Conservation (phyloP, 2,888 invertebrate genomes). For the Stenotaenia linearis region DNA sequence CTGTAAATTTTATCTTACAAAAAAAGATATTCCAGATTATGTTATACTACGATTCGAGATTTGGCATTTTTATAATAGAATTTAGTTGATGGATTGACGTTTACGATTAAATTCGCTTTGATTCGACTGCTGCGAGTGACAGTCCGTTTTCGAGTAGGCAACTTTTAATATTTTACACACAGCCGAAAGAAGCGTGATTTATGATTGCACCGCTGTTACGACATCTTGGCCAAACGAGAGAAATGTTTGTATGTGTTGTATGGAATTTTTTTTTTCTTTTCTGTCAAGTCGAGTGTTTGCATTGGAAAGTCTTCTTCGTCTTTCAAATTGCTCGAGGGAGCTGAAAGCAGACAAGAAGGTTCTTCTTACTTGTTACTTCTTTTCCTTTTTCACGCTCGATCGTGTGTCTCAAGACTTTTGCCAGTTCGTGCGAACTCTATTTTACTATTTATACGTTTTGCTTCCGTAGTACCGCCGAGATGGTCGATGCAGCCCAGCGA, state of each 20-base stretch:
- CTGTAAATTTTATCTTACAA: background rate
- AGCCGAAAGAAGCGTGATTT: background rate
- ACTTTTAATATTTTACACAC: background rate
- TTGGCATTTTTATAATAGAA: background rate
- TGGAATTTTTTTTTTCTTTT: background rate
- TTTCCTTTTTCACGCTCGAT: background rate
- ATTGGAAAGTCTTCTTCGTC: background rate
- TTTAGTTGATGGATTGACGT: conserved; percentile 3
- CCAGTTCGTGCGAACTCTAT: background rate
- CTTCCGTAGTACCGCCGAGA: conserved; percentile 34
- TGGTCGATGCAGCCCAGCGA: conserved; percentile 35
- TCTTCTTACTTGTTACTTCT: background rate
- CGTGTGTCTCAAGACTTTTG: background rate
- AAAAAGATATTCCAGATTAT: no score
- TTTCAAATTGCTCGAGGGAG: background rate
- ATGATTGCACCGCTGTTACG: background rate
- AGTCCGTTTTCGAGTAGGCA: background rate
- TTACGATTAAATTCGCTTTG: background rate
- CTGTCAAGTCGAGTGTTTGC: background rate
- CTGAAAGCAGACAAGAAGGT: background rate
- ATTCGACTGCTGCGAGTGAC: background rate
- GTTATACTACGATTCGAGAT: no score
- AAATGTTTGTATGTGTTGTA: background rate
- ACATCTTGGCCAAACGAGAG: background rate
- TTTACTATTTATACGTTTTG: background rate